Percentiles rank a stretch among this genome's conserved stretches.
These are phyloP conservation scores for Lipophrys pholis DNA, from an alignment of 2,113 vertebrate species.

Conservation along the genomic window DNA sequence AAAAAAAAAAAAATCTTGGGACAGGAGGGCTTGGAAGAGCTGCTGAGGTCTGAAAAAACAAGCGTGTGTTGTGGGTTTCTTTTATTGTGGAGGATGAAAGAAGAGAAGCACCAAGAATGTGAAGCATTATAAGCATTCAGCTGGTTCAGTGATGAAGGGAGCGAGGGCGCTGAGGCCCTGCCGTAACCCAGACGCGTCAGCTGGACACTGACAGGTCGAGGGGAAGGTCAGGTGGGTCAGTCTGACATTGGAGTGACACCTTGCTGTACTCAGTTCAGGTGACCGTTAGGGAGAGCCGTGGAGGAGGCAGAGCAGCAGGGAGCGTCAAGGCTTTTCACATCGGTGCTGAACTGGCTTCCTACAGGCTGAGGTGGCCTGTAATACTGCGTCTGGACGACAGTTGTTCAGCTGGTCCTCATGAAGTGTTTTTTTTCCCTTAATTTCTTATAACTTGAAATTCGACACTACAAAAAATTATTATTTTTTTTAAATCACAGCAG, in stretches of 20 bases:
- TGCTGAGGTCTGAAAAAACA: background rate
- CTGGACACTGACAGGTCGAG: slow-evolving; percentile 45
- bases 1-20: too few species aligned
- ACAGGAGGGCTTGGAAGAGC: too few species aligned
- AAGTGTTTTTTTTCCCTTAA: too few species aligned
- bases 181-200: slow-evolving; percentile 39
- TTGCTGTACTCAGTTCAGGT: slow-evolving; percentile 32
- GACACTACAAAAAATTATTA: too few species aligned
- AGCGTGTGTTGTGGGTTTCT: slow-evolving; percentile 7
- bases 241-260: slow-evolving; percentile 44
- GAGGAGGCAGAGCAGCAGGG: background rate
- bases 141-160: slow-evolving; percentile 22
- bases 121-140: slow-evolving; percentile 60
- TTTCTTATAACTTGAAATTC: too few species aligned
- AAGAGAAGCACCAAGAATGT: slow-evolving; percentile 61
- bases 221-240: slow-evolving; percentile 59
- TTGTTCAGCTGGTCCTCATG: too few species aligned
- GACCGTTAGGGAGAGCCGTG: slow-evolving; percentile 26
- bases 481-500: too few species aligned
- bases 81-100: slow-evolving; percentile 56
- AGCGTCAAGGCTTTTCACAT: slow-evolving; percentile 37
- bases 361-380: background rate
- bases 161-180: slow-evolving; percentile 42
- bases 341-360: slow-evolving; percentile 20
- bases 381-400: background rate